A percentile compares a stretch with the other conserved stretches of the same genome.
phyloP scores from a whole-genome alignment of 2,797 vertebrate species.

The Acrocephalus scirpaceus region DNA sequence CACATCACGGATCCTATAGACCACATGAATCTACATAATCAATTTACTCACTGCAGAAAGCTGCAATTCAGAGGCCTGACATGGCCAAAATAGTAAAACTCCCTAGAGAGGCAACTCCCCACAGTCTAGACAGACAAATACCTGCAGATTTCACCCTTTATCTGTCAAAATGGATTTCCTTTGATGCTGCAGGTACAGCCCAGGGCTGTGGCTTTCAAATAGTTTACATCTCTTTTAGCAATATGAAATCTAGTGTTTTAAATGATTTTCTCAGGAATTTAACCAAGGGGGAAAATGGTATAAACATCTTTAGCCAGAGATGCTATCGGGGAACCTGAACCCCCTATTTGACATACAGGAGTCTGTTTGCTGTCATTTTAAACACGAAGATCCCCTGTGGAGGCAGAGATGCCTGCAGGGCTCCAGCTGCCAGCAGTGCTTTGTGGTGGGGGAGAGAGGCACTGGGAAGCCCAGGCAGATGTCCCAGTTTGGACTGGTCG shows the following conservation, averaged over 20 bases:
- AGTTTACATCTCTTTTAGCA: neutral
- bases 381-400: neutral
- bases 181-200: neutral
- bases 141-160: neutral
- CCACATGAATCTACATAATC: neutral
- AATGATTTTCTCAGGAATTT: neutral
- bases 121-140: neutral
- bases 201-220: neutral
- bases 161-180: neutral
- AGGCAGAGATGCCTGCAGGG: neutral
- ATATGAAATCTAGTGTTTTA: neutral
- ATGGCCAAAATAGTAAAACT: neutral
- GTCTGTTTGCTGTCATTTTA: neutral
- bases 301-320: neutral
- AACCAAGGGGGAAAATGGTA: rapidly evolving
- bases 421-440: neutral
- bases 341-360: neutral
- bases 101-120: neutral
- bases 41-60: neutral
- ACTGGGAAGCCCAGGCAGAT: neutral
- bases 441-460: neutral
- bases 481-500: neutral
- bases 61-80: neutral
- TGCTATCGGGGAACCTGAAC: neutral
- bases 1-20: neutral